These are phyloP conservation scores for Glaucomys volans DNA, from an alignment of 2,113 vertebrate genomes.

Conservation along the genomic window DNA sequence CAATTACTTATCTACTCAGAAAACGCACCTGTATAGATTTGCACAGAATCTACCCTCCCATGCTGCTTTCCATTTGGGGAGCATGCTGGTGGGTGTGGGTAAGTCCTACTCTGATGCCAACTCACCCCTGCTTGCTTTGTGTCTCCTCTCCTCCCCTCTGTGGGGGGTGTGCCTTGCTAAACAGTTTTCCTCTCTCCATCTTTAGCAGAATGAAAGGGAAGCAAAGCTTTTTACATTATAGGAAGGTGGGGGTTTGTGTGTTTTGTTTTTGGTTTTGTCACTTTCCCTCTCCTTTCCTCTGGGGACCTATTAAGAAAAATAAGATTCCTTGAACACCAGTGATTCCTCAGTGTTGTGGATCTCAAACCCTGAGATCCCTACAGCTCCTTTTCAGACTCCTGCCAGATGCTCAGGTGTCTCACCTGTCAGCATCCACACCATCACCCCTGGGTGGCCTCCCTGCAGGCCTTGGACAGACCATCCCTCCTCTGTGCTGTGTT, in stretches of 20 bases:
- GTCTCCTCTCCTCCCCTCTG: neutral
- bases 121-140: neutral
- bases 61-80: neutral
- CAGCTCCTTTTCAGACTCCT: fast-evolving
- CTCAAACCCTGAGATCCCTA: neutral
- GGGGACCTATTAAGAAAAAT: neutral
- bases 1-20: conserved; percentile 73
- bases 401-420: neutral
- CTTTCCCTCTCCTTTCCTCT: neutral
- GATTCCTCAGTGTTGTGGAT: neutral
- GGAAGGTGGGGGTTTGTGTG: neutral
- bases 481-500: neutral
- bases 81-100: neutral
- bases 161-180: neutral
- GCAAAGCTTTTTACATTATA: neutral
- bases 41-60: neutral
- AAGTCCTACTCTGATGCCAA: neutral
- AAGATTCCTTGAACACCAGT: neutral
- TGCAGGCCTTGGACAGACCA: no score
- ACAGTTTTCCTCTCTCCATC: neutral
- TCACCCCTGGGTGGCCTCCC: neutral
- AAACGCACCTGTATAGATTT: conserved; percentile 39
- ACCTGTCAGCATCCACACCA: neutral
- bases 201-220: neutral
- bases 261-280: neutral